phyloP scores from a whole-genome alignment of 35 echinoderm and acorn worm genomes.

The Apostichopus parvimensis region DNA sequence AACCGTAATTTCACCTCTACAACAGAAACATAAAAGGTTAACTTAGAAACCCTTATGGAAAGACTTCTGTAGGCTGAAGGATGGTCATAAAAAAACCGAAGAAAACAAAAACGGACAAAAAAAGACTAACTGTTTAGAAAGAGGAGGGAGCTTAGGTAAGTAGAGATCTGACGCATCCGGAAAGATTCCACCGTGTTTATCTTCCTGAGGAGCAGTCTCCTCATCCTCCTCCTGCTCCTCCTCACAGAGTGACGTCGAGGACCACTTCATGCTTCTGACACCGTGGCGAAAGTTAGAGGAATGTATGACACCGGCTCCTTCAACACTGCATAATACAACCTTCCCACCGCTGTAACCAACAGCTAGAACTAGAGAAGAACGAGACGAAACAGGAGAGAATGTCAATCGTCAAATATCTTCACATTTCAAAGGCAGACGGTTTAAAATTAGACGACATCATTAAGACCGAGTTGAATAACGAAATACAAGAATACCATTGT shows the following conservation, averaged over 20 bases:
- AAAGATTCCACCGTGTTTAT: slow-evolving; percentile 31
- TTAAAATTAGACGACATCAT: too few species aligned
- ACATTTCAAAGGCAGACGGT: too few species aligned
- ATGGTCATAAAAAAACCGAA: too few species aligned
- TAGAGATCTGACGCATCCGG: slow-evolving; percentile 75
- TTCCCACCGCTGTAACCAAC: slow-evolving; percentile 85
- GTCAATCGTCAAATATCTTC: too few species aligned
- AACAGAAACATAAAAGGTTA: too few species aligned
- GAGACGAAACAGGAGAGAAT: not conserved
- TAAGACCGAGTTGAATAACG: too few species aligned
- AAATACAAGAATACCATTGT: too few species aligned
- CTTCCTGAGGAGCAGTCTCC: not conserved
- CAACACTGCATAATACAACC: slow-evolving; percentile 85
- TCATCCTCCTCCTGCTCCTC: not conserved
- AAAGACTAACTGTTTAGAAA: slow-evolving; percentile 84
- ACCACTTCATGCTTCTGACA: slow-evolving; percentile 85
- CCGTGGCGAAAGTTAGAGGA: slow-evolving; percentile 35
- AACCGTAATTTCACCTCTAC: too few species aligned
- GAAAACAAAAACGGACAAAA: not conserved
- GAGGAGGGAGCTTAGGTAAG: slow-evolving; percentile 80
- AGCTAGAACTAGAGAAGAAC: slow-evolving; percentile 68
- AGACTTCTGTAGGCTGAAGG: too few species aligned
- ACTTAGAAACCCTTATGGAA: too few species aligned
- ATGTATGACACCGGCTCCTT: slow-evolving; percentile 86
- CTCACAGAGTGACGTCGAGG: slow-evolving; percentile 5